Evolutionary conservation across 2,888 invertebrate genomes (phyloP), one percentile per base, ranked within the genome.

Genomic region (Plagodis dolabraria): DNA sequence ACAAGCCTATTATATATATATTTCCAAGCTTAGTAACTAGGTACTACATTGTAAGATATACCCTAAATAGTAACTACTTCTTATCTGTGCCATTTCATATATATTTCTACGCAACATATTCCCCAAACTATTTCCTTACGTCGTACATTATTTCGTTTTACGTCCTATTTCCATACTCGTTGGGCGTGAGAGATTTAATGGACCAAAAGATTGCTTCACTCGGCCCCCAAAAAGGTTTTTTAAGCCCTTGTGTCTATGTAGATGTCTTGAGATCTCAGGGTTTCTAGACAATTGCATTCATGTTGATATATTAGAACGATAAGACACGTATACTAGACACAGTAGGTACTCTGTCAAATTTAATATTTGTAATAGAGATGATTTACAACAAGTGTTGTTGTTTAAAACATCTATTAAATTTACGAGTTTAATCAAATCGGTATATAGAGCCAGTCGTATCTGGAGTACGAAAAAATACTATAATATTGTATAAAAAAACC

Each of bases 111-210:
- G 67, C 70, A 68, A 86, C 85, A 87, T 87, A 87, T 87, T 86
- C 79, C 68, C 70, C 70, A 76, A 87, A 87, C 86, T 87, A 87
- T 80, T 86, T 83, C 82, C 79, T 77, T 82, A 83, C 79, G 60
- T 59, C 53, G 64, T 63, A 84, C 77, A 89, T 83, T 90, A 90
- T 89, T 91, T 87, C 86, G 87, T 85, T 87, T 86, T 83, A 86
- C 89, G 88, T 91, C 84, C 91, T 92, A 92, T 92, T 89, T 92
- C 89, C 92, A 92, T 92, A 92, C 83, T 83, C 91, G 89, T 83
- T 77, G 83, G 88, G 87, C 91, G 91, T 90, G 91, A 91, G 92
- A 78, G 79, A 83, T 83, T 89, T 90, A 92, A 92, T 92, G 92
- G 89, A 80, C 85, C 91, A 87, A 85, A 87, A 91, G 89, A 92